Conservation (phyloP, 2,888 invertebrate species). For the Lepidonotus clava region DNA sequence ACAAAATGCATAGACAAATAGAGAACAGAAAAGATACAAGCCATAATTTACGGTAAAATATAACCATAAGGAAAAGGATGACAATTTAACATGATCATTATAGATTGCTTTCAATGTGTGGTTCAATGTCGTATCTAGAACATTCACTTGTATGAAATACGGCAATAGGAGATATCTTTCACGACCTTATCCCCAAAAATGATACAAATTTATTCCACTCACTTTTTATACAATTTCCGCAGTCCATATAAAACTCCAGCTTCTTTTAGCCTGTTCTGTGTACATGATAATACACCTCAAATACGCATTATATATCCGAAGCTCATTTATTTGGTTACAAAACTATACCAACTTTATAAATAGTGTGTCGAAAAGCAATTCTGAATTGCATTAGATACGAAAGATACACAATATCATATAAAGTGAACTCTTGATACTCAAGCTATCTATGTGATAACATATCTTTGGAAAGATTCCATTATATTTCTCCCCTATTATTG, state of each 20-base stretch:
- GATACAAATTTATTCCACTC: not conserved
- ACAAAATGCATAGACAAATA: no score
- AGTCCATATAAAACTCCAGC: not conserved
- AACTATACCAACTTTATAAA: not conserved
- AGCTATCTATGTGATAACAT: not conserved
- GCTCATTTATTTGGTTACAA: not conserved
- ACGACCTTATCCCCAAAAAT: no score
- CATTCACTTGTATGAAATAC: no score
- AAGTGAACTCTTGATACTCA: not conserved
- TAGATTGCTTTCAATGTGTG: no score
- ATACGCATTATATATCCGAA: not conserved
- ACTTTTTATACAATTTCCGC: not conserved
- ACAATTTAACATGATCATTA: no score
- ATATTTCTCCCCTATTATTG: constrained; percentile 7
- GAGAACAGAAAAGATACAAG: no score
- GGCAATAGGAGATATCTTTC: no score
- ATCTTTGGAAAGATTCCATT: not conserved
- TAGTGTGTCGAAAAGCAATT: not conserved
- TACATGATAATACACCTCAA: not conserved
- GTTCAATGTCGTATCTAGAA: no score
- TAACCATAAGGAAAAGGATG: no score
- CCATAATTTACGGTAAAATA: no score
- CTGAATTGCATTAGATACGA: not conserved
- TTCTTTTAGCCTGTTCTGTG: not conserved
- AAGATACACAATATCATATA: constrained; percentile 1